These are phyloP conservation scores for Beaufortia kweichowensis DNA, from an alignment of 2,113 vertebrate species.

Conservation along the genomic window DNA sequence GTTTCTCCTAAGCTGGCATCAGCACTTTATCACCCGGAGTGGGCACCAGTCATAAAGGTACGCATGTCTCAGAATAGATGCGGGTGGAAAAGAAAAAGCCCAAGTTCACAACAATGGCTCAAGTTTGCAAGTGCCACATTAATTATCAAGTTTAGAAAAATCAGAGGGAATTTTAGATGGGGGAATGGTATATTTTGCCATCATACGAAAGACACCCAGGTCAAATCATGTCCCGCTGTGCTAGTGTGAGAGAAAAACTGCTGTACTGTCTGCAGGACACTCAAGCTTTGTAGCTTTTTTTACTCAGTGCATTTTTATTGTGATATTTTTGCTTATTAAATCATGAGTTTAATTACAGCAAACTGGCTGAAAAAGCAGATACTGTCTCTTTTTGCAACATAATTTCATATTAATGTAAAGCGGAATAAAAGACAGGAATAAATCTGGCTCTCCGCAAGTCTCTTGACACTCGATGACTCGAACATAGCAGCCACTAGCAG, in stretches of 20 bases:
- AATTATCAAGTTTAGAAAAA: slow-evolving; percentile 43
- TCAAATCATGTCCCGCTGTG: neutral
- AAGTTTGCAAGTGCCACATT: slow-evolving; percentile 40
- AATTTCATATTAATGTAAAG: slow-evolving; percentile 4
- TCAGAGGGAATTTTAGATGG: slow-evolving; percentile 34
- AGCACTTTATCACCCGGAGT: slow-evolving; percentile 48
- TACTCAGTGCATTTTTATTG: neutral
- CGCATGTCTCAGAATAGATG: slow-evolving; percentile 46
- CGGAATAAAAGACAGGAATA: neutral
- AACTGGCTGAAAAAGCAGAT: neutral
- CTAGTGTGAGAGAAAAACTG: neutral
- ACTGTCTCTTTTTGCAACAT: neutral
- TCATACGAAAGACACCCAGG: neutral
- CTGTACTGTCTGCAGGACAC: neutral
- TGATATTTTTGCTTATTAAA: slow-evolving; percentile 28
- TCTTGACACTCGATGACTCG: neutral
- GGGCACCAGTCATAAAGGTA: slow-evolving; percentile 45
- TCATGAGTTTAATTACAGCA: neutral
- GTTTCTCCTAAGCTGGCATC: slow-evolving; percentile 50
- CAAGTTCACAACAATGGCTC: slow-evolving; percentile 31
- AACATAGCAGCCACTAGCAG: too few relatives aligned
- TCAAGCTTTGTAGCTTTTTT: neutral
- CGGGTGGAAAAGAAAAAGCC: slow-evolving; percentile 20
- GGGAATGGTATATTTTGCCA: slow-evolving; percentile 29
- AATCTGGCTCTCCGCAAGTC: neutral